Evolutionary conservation across 1,140 invertebrate genomes (phyloP), one percentile per base, ranked within the genome.

Genomic region (Phocides pigmalion): DNA sequence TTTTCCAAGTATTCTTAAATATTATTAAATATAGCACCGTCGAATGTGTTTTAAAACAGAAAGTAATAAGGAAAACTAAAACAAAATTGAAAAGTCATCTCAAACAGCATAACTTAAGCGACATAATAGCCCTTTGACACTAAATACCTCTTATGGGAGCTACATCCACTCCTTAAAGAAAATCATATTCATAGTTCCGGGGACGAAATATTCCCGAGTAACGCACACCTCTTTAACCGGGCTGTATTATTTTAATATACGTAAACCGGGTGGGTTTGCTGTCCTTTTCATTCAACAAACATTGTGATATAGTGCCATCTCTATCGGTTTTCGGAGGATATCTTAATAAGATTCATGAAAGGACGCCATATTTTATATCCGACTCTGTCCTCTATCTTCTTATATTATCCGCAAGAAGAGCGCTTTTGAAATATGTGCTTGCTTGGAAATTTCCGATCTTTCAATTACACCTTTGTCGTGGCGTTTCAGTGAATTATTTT

Each of bases 331-430:
- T 89, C 79, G 92, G 89, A 89, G 93, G 93, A 94, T 94, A 94
- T 94, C 93, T 94, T 94, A 94, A 94, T 94, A 94, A 94, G 93
- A 94, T 94, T 94, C 93, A 94, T 94, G 93, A 94, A 94, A 94
- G 93, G 93, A 92, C 92, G 92, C 93, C 92, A 93, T 94, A 94
- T 94, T 94, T 94, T 94, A 94, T 94, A 93, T 93, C 92, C 92
- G 87, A 93, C 84, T 89, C 88, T 89, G 89, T 92, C 90, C 88
- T 92, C 90, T 92, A 92, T 92, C 90, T 92, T 84, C 87, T 92
- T 91, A 92, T 92, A 92, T 92, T 92, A 92, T 92, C 91, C 91
- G 79, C 71, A 75, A 81, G 83, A 84, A 84, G 80, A 79, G 79
- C 73, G 79, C 73, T 72, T 87, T 87, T 91, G 89, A 91, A 91